phyloP scores from a whole-genome alignment of 2,888 invertebrate species.

The Polydrusus tereticollis region DNA sequence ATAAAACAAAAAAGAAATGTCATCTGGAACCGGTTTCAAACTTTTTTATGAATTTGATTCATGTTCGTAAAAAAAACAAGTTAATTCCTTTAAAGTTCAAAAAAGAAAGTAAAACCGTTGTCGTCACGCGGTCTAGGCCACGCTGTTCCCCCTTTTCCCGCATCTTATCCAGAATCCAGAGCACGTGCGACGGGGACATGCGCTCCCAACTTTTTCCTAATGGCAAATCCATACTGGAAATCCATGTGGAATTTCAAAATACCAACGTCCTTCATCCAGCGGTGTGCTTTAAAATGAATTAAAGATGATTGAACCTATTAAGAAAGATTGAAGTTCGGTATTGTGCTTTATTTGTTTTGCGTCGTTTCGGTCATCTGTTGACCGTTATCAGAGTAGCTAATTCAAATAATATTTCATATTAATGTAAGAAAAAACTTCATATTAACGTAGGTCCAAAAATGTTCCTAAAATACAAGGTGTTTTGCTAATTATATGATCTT shows the following conservation, averaged over 20 bases:
- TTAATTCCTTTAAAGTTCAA: neutral
- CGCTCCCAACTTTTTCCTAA: conserved; percentile 57
- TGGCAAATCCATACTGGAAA: conserved; percentile 62
- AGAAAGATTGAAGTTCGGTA: too few species aligned
- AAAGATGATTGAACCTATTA: neutral
- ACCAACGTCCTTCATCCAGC: conserved; percentile 9
- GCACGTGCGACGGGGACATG: conserved; percentile 59
- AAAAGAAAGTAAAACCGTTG: conserved; percentile 23
- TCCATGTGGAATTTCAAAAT: conserved; percentile 46
- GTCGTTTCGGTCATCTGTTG: too few species aligned
- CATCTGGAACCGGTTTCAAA: too few species aligned
- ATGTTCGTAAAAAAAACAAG: neutral
- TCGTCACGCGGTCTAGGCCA: conserved; percentile 41
- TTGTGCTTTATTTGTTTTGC: too few species aligned
- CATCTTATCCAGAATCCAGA: conserved; percentile 51
- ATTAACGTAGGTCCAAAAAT: too few species aligned
- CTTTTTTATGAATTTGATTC: too few species aligned
- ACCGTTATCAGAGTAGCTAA: too few species aligned
- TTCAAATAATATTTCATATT: too few species aligned
- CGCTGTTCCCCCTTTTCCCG: conserved; percentile 26
- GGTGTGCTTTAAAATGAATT: neutral
- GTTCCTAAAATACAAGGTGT: too few species aligned
- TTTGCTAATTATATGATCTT: too few species aligned
- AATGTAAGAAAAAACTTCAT: too few species aligned
- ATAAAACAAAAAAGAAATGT: too few species aligned